Base-by-base conservation (phyloP, 2,113 vertebrate species). In the Etheostoma spectabile region DNA sequence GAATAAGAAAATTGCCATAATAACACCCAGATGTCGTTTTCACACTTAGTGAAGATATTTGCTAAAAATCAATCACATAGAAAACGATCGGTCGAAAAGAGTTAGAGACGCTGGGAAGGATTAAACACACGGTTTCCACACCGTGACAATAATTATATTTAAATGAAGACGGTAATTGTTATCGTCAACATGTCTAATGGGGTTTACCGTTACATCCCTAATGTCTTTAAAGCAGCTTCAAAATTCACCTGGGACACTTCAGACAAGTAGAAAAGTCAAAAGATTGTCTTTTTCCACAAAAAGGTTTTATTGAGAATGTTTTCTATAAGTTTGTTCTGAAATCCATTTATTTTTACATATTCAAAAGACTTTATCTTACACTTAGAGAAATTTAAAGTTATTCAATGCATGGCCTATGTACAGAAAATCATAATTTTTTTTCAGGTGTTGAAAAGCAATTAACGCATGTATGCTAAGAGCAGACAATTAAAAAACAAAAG, bases 241-340 rank as follows among this genome's bases (percentile, higher is more conserved):
- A 22, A 15, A 27, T 48, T 65, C 6, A 45, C 3, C 42, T 10
- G 22, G 24, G 24, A 66, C 18, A 57, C 15, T 21, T 63, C 7
- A 64, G 38, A 13, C 21, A 56, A 56, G 21, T 8, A 52, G 16
- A 22, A 73, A 11, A 73, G 33, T 51, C 62, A 42, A 55, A 30
- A 14, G 5, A 57, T 49, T 27, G 6, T 18, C 3, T 84, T 90
- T 75, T 66, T 55, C 35, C 76, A 89, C 80, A 88, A 91, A 81
- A 77, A 6, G 51, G 84, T 88, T 75, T 92, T 88, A 91, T 91
- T 92, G 86, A 80, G 83, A 90, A 87, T 78, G 79, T 78, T 85
- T 87, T 83, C 74, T 77, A 85, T 53, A 90, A 85, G 83, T 90
- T 92, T 90, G 82, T 92, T 92, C 86, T 86, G 91, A 91, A 94